Base-by-base conservation (phyloP, 2,113 vertebrate species). In the Solea senegalensis region DNA sequence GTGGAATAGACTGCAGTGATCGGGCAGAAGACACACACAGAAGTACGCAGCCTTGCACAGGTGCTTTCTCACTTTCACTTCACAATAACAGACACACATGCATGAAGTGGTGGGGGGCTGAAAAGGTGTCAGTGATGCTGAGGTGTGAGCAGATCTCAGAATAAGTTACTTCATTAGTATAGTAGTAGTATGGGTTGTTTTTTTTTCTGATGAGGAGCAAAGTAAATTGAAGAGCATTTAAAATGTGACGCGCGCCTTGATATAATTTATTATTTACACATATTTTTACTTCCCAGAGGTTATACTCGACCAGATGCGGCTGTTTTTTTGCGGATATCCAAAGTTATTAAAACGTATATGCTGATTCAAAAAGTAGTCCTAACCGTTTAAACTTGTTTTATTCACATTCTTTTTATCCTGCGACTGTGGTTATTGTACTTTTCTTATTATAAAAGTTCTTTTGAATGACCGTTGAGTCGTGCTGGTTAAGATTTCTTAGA, bases 1-100 rank as follows among this genome's bases (percentile, higher is more conserved):
- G 89, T 93, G 94, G 94, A 96, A 95, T 95, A 92, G 94, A 94
- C 94, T 94, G 90, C 87, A 91, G 94, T 94, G 94, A 95, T 96
- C 92, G 95, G 92, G 90, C 90, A 94, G 92, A 91, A 80, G 80
- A 69, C 61, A 72, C 73, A 51, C 68, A 56, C 49, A 54, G 56
- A 52, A 48, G 21, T 27, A 61, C 40, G 63, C 61, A 55, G 45
- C 41, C 56, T 43, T 11, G 26, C 62, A 60, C 34, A 65, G 44
- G 58, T 44, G 44, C 52, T 67, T 48, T 65, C 63, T 67, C 39
- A 69, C 67, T 41, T 55, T 61, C 67, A 0, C 52, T 63, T 61
- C 46, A 40, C 41, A 72, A 16, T 76, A 44, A 82, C 69, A 82
- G 26, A 77, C 56, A 70, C 67, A 66, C 69, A 57, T 16, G 62